phyloP scores from a whole-genome alignment of 2,888 invertebrate genomes.

The Callyntrura sp. region DNA sequence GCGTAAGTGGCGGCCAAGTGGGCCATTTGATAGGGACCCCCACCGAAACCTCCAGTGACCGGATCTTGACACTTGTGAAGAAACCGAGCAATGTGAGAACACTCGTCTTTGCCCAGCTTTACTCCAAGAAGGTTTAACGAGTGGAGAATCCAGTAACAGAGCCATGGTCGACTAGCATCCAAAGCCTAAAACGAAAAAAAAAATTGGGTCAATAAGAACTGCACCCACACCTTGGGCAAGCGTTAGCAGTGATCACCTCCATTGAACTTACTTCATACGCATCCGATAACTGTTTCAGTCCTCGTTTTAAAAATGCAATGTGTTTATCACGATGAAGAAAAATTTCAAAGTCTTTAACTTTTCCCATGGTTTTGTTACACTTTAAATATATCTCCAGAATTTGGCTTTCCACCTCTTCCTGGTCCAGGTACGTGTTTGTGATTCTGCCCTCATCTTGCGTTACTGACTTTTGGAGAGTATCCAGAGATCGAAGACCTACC shows the following conservation, averaged over 20 bases:
- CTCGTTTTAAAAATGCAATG: constrained; percentile 89
- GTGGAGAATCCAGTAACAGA: constrained; percentile 98
- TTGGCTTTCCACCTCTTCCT: constrained; percentile 88
- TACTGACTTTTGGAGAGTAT: constrained; percentile 58
- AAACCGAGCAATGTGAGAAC: constrained; percentile 88
- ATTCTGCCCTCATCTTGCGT: constrained; percentile 60
- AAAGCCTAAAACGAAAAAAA: constrained; percentile 88
- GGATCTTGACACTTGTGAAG: constrained; percentile 91
- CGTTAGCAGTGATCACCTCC: no score
- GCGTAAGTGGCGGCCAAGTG: constrained; percentile 99
- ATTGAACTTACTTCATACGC: constrained; percentile 89
- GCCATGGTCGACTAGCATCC: constrained; percentile 98
- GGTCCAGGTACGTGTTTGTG: constrained; percentile 65
- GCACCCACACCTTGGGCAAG: no score
- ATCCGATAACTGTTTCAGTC: constrained; percentile 89
- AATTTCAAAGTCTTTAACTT: constrained; percentile 86
- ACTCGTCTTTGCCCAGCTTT: constrained; percentile 87
- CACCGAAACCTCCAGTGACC: constrained; percentile 94
- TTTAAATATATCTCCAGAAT: constrained; percentile 87
- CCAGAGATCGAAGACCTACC: constrained; percentile 59
- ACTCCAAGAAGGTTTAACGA: constrained; percentile 92
- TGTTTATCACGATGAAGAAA: constrained; percentile 89
- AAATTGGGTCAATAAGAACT: no score
- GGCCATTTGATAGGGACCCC: constrained; percentile 96
- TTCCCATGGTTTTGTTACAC: constrained; percentile 86